A percentile compares a stretch with the other conserved stretches of the same genome.
Evolutionary conservation across 2,888 invertebrate genomes (phyloP).

Genomic region (Archips xylosteana): DNA sequence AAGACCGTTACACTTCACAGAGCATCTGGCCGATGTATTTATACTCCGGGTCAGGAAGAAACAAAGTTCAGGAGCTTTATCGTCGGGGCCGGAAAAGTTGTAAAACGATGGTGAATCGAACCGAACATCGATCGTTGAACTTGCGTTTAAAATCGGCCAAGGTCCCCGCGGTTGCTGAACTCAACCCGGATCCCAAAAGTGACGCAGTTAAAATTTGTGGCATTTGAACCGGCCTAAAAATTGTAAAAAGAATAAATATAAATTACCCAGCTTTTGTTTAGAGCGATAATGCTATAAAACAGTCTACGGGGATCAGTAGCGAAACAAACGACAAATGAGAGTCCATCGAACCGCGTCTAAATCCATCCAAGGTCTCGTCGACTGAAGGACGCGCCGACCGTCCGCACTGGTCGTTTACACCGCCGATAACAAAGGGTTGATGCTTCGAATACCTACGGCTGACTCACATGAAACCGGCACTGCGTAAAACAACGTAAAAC

Average conservation of each 20-base stretch:
- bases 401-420: constrained; percentile 79
- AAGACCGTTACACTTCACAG: constrained; percentile 56
- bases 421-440: constrained; percentile 81
- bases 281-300: constrained; percentile 45
- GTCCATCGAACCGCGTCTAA: constrained; percentile 83
- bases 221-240: constrained; percentile 3
- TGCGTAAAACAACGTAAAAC: constrained; percentile 52
- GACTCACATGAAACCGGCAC: constrained; percentile 66
- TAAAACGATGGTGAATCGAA: constrained; percentile 70
- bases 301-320: constrained; percentile 66
- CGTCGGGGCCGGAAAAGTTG: constrained; percentile 73
- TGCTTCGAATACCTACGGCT: constrained; percentile 63
- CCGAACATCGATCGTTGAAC: constrained; percentile 74
- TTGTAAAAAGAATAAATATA: constrained; percentile 17
- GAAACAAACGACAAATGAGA: constrained; percentile 72
- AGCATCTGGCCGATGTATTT: constrained; percentile 74
- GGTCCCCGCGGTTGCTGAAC: constrained; percentile 77
- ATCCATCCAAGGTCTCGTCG: constrained; percentile 82
- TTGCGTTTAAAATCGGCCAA: constrained; percentile 82
- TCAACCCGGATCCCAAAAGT: constrained; percentile 45
- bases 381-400: constrained; percentile 81
- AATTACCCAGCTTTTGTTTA: constrained; percentile 22
- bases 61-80: constrained; percentile 77
- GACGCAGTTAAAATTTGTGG: constrained; percentile 5
- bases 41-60: constrained; percentile 73